Evolutionary conservation across 1,140 invertebrate species (phyloP), one percentile per base, ranked within the genome.

Genomic region (Streblospio benedicti): DNA sequence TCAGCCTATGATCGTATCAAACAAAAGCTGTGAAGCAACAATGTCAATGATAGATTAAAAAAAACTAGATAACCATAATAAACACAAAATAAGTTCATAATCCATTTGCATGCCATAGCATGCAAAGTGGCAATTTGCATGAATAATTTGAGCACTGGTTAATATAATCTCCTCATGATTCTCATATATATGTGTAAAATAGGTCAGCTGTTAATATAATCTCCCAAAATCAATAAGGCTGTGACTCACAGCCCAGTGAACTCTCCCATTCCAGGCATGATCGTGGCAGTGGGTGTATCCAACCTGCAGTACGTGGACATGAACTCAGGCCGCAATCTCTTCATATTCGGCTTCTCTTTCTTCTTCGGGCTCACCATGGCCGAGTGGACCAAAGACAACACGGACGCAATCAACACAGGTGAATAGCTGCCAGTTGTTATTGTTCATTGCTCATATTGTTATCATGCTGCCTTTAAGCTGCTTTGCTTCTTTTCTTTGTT

Each of bases 291-390:
- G 2, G 71, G 71, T 9, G 74, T 92, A 0, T 90, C 89, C 0
- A 86, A 88, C 18, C 79, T 92, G 12, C 88, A 91, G 69, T 89
- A 87, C 67, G 84, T 92, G 23, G 82, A 91, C 69, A 75, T 93
- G 30, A 87, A 88, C 69, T 90, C 87, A 14, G 83, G 88, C 18
- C 64, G 79, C 57, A 93, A 93, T 78, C 76, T 93, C 2, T 91
- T 91, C 71, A 88, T 93, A 56, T 82, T 93, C n/a, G 90, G 90
- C 14, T 85, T 92, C 63, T 89, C 89, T 6, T 81, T 92, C 35
- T 90, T 93, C 72, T 87, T 91, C 63, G 88, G 88, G 5, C 70
- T 91, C 72, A 80, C 88, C 4, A 71, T 91, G 38, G 45, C 57
- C n/a, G 23, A 59, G 25, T 59, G 57, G 57, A 31, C 52, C 6